phyloP scores from a whole-genome alignment of 2,797 vertebrate genomes.

The Rhabdophis nuchalis region DNA sequence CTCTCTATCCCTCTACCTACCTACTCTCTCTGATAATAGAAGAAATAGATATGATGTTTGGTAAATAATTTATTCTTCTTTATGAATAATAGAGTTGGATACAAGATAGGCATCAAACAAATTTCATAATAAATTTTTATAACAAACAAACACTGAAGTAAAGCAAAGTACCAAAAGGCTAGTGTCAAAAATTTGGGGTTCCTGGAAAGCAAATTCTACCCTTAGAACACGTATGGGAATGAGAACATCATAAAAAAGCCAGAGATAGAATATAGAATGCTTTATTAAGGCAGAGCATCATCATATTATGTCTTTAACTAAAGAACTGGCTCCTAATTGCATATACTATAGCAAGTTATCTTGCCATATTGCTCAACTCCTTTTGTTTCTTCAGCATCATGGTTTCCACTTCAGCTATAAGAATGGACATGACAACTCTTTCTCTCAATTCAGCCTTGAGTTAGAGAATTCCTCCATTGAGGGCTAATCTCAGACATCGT shows the following conservation, averaged over 20 bases:
- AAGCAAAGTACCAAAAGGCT: background rate
- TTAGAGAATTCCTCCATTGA: background rate
- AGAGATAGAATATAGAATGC: background rate
- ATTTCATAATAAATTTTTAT: too few species aligned
- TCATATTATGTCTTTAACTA: background rate
- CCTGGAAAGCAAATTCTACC: background rate
- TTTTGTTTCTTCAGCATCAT: background rate
- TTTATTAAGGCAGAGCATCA: background rate
- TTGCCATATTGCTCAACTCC: background rate
- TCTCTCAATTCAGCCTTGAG: background rate
- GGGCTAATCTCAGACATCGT: background rate
- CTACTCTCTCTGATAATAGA: too few species aligned
- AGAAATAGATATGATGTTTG: too few species aligned
- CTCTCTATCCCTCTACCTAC: too few species aligned
- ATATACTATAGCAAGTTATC: background rate
- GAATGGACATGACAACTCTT: background rate
- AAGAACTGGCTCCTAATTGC: background rate
- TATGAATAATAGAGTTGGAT: too few species aligned
- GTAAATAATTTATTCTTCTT: background rate
- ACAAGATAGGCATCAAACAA: too few species aligned
- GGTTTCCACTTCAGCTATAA: too few species aligned
- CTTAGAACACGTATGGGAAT: background rate
- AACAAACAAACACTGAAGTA: background rate
- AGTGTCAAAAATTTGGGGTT: background rate
- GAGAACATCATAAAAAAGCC: background rate